Conservation (phyloP, 2,888 invertebrate species). For the Heliconius erato region DNA sequence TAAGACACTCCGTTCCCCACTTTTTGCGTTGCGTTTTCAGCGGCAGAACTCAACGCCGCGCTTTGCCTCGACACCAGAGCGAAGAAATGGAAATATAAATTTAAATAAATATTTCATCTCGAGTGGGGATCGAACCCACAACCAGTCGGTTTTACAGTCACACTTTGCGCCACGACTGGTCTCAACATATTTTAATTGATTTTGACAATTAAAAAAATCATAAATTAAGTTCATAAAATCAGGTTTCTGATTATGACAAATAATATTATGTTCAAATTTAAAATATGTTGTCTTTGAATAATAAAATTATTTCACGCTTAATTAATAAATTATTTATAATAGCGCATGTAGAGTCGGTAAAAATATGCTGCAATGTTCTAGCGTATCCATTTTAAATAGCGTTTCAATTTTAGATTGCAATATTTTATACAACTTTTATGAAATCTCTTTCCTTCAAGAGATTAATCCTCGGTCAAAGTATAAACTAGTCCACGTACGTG, state of each 20-base stretch:
- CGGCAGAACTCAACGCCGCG: too few relatives aligned
- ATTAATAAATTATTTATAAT: background rate
- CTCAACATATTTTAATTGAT: too few relatives aligned
- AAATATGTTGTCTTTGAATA: background rate
- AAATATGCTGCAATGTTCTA: background rate
- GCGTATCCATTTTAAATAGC: conserved; percentile 11
- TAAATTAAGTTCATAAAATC: too few relatives aligned
- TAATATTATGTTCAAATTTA: background rate
- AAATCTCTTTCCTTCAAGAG: conserved; percentile 51
- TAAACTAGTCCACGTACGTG: conserved; percentile 69
- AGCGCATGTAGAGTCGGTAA: background rate
- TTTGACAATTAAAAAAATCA: too few relatives aligned
- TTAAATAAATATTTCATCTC: too few relatives aligned
- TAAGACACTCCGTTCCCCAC: too few relatives aligned
- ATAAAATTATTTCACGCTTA: conserved; percentile 3
- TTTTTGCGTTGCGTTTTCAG: too few relatives aligned
- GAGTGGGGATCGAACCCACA: too few relatives aligned
- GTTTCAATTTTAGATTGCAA: conserved; percentile 32
- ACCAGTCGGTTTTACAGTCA: too few relatives aligned
- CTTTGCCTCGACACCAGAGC: too few relatives aligned
- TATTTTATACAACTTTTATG: conserved; percentile 43
- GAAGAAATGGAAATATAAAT: too few relatives aligned
- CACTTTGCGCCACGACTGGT: too few relatives aligned
- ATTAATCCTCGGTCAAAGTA: conserved; percentile 54
- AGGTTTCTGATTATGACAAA: background rate